A percentile compares a stretch with the other conserved stretches of the same genome.
Conservation (phyloP, 2,113 vertebrate species). For the Rhineura floridana region DNA sequence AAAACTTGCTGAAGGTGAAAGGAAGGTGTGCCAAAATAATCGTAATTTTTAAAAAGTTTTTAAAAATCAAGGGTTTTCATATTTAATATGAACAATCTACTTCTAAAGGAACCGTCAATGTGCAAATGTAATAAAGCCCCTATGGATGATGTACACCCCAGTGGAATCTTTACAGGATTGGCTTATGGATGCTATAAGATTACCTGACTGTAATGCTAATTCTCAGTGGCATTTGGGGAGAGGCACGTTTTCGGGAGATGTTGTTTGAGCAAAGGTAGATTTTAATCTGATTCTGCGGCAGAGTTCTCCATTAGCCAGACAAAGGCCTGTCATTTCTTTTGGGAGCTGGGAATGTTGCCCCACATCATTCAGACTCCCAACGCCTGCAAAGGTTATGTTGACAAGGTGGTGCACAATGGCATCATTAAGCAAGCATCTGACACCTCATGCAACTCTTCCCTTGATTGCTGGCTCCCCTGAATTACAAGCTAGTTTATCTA, state of each 20-base stretch:
- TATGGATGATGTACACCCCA: constrained; percentile 47
- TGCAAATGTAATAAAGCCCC: constrained; percentile 60
- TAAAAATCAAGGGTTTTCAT: constrained; percentile 55
- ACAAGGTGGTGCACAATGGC: not conserved
- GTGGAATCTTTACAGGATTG: constrained; percentile 69
- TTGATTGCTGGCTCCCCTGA: not conserved
- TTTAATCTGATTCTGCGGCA: accelerated
- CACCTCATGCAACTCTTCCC: accelerated
- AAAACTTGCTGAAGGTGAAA: constrained; percentile 27
- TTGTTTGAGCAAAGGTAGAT: not conserved
- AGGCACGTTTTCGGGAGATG: constrained; percentile 33
- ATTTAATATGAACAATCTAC: constrained; percentile 60
- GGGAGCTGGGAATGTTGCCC: not conserved
- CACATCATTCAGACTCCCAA: not conserved
- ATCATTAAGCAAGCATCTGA: not conserved
- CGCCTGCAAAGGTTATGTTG: accelerated
- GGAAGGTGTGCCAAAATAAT: constrained; percentile 23
- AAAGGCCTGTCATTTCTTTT: not conserved
- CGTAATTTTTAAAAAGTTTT: too few species aligned
- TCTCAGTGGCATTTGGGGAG: constrained; percentile 46
- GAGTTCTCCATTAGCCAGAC: not conserved
- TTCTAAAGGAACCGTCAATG: constrained; percentile 59
- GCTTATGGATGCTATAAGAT: constrained; percentile 45
- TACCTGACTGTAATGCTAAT: constrained; percentile 65
- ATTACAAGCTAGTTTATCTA: not conserved